These are phyloP conservation scores for Torymus texanus DNA, from an alignment of 2,888 invertebrate genomes.

Conservation along the genomic window DNA sequence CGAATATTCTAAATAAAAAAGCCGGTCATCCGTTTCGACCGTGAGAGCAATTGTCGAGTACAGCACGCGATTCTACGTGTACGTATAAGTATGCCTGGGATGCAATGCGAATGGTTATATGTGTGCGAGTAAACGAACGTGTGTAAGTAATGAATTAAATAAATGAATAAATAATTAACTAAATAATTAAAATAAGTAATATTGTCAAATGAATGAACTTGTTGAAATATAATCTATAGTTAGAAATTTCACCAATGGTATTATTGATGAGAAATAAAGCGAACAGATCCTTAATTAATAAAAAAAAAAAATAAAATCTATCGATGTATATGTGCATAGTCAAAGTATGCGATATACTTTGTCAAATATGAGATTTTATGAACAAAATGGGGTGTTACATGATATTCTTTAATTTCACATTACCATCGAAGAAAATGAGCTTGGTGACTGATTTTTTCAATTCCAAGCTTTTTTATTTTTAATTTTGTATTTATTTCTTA, in stretches of 20 bases:
- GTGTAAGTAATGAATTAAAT: conserved; percentile 50
- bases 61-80: conserved; percentile 47
- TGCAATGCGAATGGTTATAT: conserved; percentile 38
- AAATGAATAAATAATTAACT: conserved; percentile 49
- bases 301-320: conserved; percentile 38
- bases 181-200: conserved; percentile 51
- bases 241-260: conserved; percentile 54
- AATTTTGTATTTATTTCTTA: conserved; percentile 51
- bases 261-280: conserved; percentile 48
- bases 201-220: conserved; percentile 58
- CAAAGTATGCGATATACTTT: conserved; percentile 44
- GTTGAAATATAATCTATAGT: conserved; percentile 57
- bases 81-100: conserved; percentile 46
- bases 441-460: conserved; percentile 24
- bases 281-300: conserved; percentile 39
- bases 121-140: conserved; percentile 21
- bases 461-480: conserved; percentile 28
- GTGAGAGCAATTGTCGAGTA: conserved; percentile 44
- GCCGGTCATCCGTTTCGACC: conserved; percentile 53
- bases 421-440: conserved; percentile 3
- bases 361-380: conserved; percentile 35
- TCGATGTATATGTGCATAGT: conserved; percentile 48
- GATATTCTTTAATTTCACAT: conserved; percentile 30
- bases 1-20: conserved; percentile 50
- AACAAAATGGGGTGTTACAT: conserved; percentile 19